A percentile compares a stretch with the other conserved stretches of the same genome.
phyloP scores from a whole-genome alignment of 2,113 vertebrate genomes.

The sheep (Ovis aries) region DNA sequence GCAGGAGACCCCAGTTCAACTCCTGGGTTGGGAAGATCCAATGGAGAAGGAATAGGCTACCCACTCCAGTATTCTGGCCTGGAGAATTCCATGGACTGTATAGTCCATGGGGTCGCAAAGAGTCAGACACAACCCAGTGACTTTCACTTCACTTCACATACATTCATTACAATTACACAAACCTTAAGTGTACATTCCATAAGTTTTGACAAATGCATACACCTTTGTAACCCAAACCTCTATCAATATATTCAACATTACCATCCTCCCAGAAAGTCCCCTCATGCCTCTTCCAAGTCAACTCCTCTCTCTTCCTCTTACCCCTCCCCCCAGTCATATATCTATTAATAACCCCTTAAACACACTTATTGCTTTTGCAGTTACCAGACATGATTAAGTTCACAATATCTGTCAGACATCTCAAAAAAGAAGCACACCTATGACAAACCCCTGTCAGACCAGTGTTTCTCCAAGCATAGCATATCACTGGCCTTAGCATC shows the following conservation, averaged over 20 bases:
- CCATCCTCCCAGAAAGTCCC: background rate
- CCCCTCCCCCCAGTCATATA: background rate
- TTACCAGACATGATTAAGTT: background rate
- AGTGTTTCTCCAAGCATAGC: background rate
- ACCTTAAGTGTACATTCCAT: background rate
- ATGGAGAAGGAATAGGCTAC: background rate
- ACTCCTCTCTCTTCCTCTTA: background rate
- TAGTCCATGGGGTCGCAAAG: background rate
- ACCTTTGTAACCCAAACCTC: background rate
- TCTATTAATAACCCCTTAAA: background rate
- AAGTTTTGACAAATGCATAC: background rate
- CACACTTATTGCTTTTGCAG: background rate
- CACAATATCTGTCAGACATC: background rate
- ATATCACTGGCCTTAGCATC: background rate
- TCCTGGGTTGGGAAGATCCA: background rate
- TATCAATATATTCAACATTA: background rate
- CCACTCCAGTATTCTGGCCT: background rate
- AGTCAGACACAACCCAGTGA: background rate
- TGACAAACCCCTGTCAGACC: background rate
- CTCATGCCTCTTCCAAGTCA: background rate
- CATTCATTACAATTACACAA: background rate
- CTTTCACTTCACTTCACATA: background rate
- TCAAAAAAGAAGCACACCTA: slow-evolving; percentile 17
- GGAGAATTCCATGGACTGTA: background rate
- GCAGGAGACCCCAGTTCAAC: background rate